Evolutionary conservation across 2,797 vertebrate species (phyloP), one percentile per base, ranked within the genome.

Genomic region (Scarus forsteni): DNA sequence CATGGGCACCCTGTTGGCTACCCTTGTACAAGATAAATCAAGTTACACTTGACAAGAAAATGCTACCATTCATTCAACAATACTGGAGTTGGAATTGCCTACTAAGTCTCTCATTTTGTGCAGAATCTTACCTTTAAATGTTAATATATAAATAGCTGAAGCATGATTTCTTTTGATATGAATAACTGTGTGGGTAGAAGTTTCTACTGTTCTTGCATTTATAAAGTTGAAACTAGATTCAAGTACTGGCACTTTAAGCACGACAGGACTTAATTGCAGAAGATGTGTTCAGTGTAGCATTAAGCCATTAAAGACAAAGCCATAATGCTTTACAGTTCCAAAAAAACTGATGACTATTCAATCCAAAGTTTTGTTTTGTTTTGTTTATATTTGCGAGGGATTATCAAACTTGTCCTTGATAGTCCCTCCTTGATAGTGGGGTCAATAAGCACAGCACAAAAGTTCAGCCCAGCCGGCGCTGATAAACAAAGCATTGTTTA

Each of bases 401-500:
- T 60, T 42, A 64, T 62, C 10, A 61, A 15, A 35, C 34, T 34
- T 34, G 38, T 38, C 60, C 52, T 35, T 35, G 12, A 67, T 19
- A 27, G 34, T 19, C 43, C 18, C 70, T 62, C 42, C 18, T 77
- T 3, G 15, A 64, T 59, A 63, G 44, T 36, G 19, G 63, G 46
- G 38, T 49, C 13, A 12, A 44, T 44, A 44, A 44, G 43, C 11
- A 49, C 16, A 49, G 0, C 39, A 40, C 7, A 49, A 57, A 27
- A 69, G 64, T 46, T 53, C 64, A 58, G 34, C 34, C 57, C 44
- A 52, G 19, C 16, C 59, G 35, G 12, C 27, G 40, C 18, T 58
- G 34, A 63, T 44, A 60, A 78, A 75, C 58, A 73, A 69, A 42
- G 16, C 6, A 58, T 40, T 75, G 43, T 57, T 58, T 66, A 8